Percentiles rank a stretch among this genome's conserved stretches.
Conservation (phyloP, 2,797 vertebrate species). For the Hippocampus kuda region DNA sequence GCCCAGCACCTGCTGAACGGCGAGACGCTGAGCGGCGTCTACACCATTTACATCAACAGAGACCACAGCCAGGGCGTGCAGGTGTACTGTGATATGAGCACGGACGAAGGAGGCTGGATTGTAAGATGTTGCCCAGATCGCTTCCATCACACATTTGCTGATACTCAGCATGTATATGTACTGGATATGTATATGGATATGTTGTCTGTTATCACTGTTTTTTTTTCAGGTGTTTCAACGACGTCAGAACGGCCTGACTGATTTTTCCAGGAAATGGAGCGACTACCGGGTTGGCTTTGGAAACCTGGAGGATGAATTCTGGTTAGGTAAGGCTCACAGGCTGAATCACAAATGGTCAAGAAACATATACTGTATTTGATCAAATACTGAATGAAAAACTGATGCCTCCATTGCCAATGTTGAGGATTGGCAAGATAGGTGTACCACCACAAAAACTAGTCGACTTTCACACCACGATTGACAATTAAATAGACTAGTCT, state of each 20-base stretch:
- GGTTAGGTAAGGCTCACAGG: slow-evolving; percentile 77
- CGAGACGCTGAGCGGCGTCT: slow-evolving; percentile 81
- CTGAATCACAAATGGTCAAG: neutral
- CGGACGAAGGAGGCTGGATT: slow-evolving; percentile 91
- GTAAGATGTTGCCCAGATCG: slow-evolving; percentile 65
- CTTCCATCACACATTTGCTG: slow-evolving; percentile 22
- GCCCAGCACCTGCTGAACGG: slow-evolving; percentile 92
- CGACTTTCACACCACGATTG: too few species aligned
- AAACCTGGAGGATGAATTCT: slow-evolving; percentile 96
- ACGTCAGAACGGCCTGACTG: slow-evolving; percentile 89
- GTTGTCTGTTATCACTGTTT: slow-evolving; percentile 2
- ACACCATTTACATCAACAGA: slow-evolving; percentile 88
- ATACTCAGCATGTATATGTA: neutral
- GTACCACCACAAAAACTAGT: neutral
- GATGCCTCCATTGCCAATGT: neutral
- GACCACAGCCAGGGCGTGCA: slow-evolving; percentile 83
- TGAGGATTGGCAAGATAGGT: too few species aligned
- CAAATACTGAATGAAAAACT: neutral
- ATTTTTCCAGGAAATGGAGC: slow-evolving; percentile 94
- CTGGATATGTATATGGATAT: neutral
- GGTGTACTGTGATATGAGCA: slow-evolving; percentile 95
- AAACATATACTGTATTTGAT: neutral
- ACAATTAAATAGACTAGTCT: too few species aligned
- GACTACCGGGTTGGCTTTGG: slow-evolving; percentile 91
- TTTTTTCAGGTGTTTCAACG: slow-evolving; percentile 85